Evolutionary conservation across 92 coral and sea anemone genomes (phyloP), one percentile per base, ranked within the genome.

Genomic region (Phenganax marumi): DNA sequence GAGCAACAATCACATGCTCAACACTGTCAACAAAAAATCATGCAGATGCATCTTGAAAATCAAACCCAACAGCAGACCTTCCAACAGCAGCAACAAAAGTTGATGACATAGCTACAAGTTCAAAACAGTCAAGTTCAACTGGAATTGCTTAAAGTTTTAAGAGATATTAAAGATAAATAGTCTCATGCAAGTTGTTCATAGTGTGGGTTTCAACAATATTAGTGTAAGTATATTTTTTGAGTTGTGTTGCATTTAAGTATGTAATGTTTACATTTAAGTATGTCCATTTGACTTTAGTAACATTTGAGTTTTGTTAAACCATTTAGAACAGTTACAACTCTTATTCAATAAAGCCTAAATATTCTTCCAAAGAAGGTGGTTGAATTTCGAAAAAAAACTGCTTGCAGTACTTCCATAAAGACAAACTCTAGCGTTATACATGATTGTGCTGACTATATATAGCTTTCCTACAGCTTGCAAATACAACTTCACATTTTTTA

Each of bases 401-500:
- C 64, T 52, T 68, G 89, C 72, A 52, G 72, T 53, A 46, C 55
- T 77, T 78, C 89, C 86, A 85, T 72, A 86, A 60, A 86, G 87
- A 75, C 89, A 86, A 71, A 74, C 83, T 71, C 87, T 62, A 52
- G 83, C 87, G 81, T 82, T 86, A 50, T 82, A 62, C 24, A 86
- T 53, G 39, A 86, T 71, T 8, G 87, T 65, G 65, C 89, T 73
- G 58, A 82, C 87, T 60, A 86, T 50, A 64, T 86, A 86, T 71
- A 73, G 54, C 62, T 86, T 86, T n/a, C 87, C 89, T 50, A 86
- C 82, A 52, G 82, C 77, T 83, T 83, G 68, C 51, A 83, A 75
- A 68, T 75, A 75, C 52, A 83, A 46, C 69, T 87, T 87, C 75
- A 83, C n/a, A 84, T 87, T 87, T 68, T 87, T 87, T 82, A 83